These are phyloP conservation scores for Ctenoplectra terminalis DNA, from an alignment of 1,140 invertebrate genomes.

Conservation along the genomic window DNA sequence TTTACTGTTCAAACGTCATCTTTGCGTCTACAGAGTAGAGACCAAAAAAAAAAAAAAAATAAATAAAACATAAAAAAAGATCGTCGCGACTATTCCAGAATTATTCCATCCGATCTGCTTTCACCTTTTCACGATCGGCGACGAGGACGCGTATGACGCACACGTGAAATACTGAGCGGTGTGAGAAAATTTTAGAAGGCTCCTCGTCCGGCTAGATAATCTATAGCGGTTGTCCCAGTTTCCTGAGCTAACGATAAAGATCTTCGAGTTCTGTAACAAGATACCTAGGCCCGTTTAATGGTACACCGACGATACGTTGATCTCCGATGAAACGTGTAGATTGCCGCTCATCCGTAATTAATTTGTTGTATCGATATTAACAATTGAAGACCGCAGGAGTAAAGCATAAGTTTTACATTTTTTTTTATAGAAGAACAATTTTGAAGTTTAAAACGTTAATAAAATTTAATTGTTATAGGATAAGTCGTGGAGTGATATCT, in stretches of 20 bases:
- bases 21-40: neutral
- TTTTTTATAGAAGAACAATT: no score
- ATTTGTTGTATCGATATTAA: no score
- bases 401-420: no score
- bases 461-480: no score
- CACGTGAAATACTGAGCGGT: neutral
- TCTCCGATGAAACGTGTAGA: no score
- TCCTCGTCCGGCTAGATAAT: neutral
- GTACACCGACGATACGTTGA: neutral
- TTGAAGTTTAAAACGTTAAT: no score
- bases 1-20: neutral
- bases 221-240: neutral
- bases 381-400: no score
- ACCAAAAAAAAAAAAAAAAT: no score
- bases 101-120: constrained; percentile 64
- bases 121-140: constrained; percentile 65
- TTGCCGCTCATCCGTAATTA: no score
- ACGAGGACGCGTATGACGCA: neutral
- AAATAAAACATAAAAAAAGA: neutral
- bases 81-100: neutral
- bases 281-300: neutral
- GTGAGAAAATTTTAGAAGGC: constrained; percentile 21
- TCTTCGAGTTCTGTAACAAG: neutral
- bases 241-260: constrained; percentile 6
- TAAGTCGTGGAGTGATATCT: no score